Conservation (phyloP, 1,140 invertebrate species). For the Drosophila repletoides region DNA sequence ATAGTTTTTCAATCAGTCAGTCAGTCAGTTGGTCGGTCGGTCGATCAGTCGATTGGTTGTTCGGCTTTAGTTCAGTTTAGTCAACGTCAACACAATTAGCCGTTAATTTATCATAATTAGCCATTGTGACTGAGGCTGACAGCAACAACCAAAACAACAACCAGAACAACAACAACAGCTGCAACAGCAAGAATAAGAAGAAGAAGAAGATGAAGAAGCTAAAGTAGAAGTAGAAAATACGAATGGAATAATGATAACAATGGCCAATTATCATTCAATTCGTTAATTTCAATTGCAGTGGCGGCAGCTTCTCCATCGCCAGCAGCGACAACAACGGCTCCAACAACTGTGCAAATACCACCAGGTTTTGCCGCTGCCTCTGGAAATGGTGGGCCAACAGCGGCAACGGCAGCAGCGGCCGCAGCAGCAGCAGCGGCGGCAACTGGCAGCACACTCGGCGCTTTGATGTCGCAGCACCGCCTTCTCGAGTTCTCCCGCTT, state of each 20-base stretch:
- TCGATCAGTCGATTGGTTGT: slow-evolving; percentile 17
- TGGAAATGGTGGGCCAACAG: slow-evolving; percentile 75
- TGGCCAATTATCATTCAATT: slow-evolving; percentile 80
- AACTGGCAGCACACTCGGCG: slow-evolving; percentile 85
- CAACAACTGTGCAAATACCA: slow-evolving; percentile 80
- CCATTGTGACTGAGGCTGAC: slow-evolving; percentile 56
- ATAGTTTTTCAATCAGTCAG: too few relatives aligned
- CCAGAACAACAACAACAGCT: slow-evolving; percentile 26
- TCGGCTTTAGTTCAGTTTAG: slow-evolving; percentile 53
- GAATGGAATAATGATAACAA: slow-evolving; percentile 57
- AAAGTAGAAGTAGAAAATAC: background rate
- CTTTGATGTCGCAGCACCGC: slow-evolving; percentile 88
- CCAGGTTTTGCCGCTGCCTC: slow-evolving; percentile 82
- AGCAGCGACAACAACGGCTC: slow-evolving; percentile 42
- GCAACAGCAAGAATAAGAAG: background rate
- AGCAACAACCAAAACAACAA: slow-evolving; percentile 24
- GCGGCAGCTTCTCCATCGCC: slow-evolving; percentile 56
- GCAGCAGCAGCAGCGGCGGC: slow-evolving; percentile 63
- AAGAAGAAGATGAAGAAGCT: slow-evolving; percentile 11
- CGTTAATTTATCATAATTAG: slow-evolving; percentile 80
- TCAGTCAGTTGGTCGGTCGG: background rate
- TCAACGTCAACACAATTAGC: slow-evolving; percentile 79
- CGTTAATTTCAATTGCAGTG: slow-evolving; percentile 79
- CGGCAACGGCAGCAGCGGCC: slow-evolving; percentile 82
- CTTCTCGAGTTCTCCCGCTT: slow-evolving; percentile 92